phyloP scores from a whole-genome alignment of 2,797 vertebrate species.

The Sebastes miniatus region DNA sequence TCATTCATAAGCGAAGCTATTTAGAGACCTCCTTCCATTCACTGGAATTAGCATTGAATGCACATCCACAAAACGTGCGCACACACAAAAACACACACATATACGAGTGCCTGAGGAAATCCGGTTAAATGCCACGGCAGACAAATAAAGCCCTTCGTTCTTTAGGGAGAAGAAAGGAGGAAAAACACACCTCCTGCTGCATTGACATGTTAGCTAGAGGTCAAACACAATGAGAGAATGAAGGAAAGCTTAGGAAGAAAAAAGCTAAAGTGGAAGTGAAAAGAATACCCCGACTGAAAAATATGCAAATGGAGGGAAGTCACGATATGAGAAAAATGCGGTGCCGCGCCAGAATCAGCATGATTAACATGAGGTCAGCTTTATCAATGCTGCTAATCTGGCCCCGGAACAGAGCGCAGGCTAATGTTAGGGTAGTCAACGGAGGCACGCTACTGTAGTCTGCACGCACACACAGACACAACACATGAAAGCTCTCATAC shows the following conservation, averaged over 20 bases:
- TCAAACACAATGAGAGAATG: conserved; percentile 21
- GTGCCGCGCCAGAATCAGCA: conserved; percentile 50
- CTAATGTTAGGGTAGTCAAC: conserved; percentile 42
- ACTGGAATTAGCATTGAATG: conserved; percentile 23
- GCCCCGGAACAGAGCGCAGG: conserved; percentile 37
- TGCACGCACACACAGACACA: conserved; percentile 21
- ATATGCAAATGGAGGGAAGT: conserved; percentile 42
- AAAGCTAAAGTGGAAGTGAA: background rate
- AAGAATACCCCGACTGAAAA: background rate
- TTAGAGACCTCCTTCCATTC: conserved; percentile 45
- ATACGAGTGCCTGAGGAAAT: conserved; percentile 14
- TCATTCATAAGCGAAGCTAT: conserved; percentile 54
- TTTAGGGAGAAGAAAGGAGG: background rate
- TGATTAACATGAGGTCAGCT: conserved; percentile 62
- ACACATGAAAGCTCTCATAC: conserved; percentile 1
- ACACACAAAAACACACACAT: background rate
- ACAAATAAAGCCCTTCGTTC: conserved; percentile 26
- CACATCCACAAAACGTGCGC: background rate
- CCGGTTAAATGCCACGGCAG: conserved; percentile 43
- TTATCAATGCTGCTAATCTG: conserved; percentile 67
- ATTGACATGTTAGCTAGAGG: conserved; percentile 43
- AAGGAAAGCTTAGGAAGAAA: background rate
- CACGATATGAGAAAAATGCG: conserved; percentile 42
- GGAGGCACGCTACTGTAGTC: conserved; percentile 56
- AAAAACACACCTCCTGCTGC: background rate